Base-by-base conservation (phyloP, 35 echinoderm and acorn worm genomes). In the Diadema setosum region DNA sequence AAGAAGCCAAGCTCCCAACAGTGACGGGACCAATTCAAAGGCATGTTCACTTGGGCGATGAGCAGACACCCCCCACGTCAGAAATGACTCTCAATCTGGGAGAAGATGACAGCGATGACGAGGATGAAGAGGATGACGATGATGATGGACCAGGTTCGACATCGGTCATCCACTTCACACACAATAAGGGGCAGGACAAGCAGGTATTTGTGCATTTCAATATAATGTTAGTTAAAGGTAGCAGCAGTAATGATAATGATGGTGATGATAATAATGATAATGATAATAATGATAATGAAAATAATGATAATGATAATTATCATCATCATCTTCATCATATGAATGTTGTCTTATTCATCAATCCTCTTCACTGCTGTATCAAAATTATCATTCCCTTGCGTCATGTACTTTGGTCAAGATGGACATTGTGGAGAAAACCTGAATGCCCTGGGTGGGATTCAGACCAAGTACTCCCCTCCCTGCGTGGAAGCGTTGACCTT, bases 91-190 rank as follows among this genome's bases (percentile, higher is more conserved):
- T 78, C 24, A 21, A 78, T 42, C 73, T 78, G 24, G 73, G 20
- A 41, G 35, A 78, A 78, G 73, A 44, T 9, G 33, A 40, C 4
- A 41, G 24, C 25, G 73, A 83, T 55, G 88, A 83, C 32, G 80
- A 70, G 14, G 81, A 83, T 42, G 78, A 69, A 39, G 61, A 82
- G 18, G 80, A 46, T 23, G 80, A 70, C 14, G 81, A 83, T 3
- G 7, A 14, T 11, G 58, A 84, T 41, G 42, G 31, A 3, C 39
- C 46, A 45, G 26, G 42, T 7, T 20, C 88, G 16, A 83, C 78
- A 18, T n/a, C 35, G 18, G 73, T 78, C 40, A 90, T 90, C 24
- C 81, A 58, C 8, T 90, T 90, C 65, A 70, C 41, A 18, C 88
- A 90, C 40, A 84, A 80, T 3, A 37, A 84, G 36, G 2, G 16